A percentile compares a stretch with the other conserved stretches of the same genome.
phyloP scores from a whole-genome alignment of 23 tunicate species.

The Styela plicata region DNA sequence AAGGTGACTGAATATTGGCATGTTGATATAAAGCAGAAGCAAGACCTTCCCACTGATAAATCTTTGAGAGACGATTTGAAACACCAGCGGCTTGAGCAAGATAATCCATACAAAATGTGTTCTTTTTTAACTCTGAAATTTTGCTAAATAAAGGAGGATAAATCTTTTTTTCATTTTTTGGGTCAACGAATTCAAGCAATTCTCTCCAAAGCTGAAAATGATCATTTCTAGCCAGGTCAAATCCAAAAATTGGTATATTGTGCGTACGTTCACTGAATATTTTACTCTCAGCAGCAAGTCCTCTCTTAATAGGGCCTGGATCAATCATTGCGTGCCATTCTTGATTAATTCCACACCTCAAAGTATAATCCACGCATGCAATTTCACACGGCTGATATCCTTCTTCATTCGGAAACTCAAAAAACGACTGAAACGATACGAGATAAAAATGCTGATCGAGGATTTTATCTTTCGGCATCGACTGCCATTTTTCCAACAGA shows the following conservation, averaged over 20 bases:
- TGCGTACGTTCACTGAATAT: conserved; percentile 53
- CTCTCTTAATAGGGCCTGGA: conserved; percentile 76
- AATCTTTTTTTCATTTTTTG: neutral
- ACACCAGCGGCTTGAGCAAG: conserved; percentile 16
- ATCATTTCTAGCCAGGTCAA: conserved; percentile 31
- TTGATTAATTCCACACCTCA: conserved; percentile 47
- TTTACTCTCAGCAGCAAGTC: conserved; percentile 62
- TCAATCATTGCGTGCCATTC: conserved; percentile 75
- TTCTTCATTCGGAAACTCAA: conserved; percentile 85
- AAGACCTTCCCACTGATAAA: conserved; percentile 50
- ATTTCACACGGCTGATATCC: conserved; percentile 94
- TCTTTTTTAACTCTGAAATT: conserved; percentile 50
- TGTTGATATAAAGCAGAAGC: conserved; percentile 46
- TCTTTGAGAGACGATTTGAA: conserved; percentile 43
- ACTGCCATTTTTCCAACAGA: conserved; percentile 4
- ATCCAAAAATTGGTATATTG: conserved; percentile 49
- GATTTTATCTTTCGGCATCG: conserved; percentile 14
- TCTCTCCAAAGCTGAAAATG: conserved; percentile 58
- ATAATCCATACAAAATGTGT: conserved; percentile 45
- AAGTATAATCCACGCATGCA: conserved; percentile 64
- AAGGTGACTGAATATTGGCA: conserved; percentile 47
- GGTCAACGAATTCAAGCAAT: conserved; percentile 41
- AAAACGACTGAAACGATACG: conserved; percentile 74
- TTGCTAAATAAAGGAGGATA: conserved; percentile 49
- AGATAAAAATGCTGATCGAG: conserved; percentile 52